Evolutionary conservation across 2,113 vertebrate genomes (phyloP), one percentile per base, ranked within the genome.

Genomic region (Mesitornis unicolor): DNA sequence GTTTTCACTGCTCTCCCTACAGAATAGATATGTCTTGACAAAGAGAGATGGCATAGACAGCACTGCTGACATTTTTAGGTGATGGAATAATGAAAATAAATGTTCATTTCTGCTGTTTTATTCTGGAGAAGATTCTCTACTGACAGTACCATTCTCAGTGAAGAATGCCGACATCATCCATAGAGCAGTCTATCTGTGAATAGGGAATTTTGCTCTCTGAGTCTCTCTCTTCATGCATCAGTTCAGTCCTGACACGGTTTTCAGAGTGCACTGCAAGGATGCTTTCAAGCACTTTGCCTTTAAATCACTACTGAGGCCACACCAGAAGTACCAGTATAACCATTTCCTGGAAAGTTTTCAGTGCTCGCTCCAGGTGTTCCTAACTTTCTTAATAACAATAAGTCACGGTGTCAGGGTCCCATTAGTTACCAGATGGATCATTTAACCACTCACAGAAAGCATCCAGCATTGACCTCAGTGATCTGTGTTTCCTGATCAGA

Each of bases 51-150:
- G 43, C n/a, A 84, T 13, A 89, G 81, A 95, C 29, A 91, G 15
- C 22, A 59, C 64, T 93, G 93, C n/a, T 96, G 95, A 94, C 71
- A 89, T 89, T 96, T 86, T 90, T 81, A 96, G 82, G 59, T 93
- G 92, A 74, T 70, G 50, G 50, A 47, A 85, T 92, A 75, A 96
- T 67, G 64, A 93, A 93, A 97, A 96, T 73, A 77, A 80, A 50
- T 76, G 47, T 56, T 88, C 0, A 0, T 89, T 84, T 77, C 56
- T 77, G n/a, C 21, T 71, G 64, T 11, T 7, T 80, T 87, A 74
- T 85, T 93, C 65, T 91, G 81, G 50, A 57, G 14, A 92, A 91
- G 54, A 90, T 79, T 91, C 69, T 90, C 77, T 92, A 70, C 51
- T 83, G 78, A 95, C 28, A 82, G 48, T 73, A 87, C 28, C 17